Percentiles rank a stretch among this genome's conserved stretches.
Evolutionary conservation across 2,797 vertebrate genomes (phyloP).

Genomic region (Bucorvus abyssinicus): DNA sequence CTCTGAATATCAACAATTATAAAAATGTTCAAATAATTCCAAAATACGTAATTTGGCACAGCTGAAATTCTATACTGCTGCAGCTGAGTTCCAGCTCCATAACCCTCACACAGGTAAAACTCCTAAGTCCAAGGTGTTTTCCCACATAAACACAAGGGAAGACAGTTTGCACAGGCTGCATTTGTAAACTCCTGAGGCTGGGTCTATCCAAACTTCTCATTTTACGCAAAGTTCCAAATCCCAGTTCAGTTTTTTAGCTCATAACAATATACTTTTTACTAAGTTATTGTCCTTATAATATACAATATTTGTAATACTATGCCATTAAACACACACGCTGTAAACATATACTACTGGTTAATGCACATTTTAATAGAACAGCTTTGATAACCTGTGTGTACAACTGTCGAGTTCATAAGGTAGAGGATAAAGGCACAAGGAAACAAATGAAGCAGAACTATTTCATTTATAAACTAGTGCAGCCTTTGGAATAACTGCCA

Average conservation of each 20-base stretch:
- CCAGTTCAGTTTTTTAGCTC: background rate
- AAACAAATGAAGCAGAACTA: background rate
- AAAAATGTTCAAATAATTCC: background rate
- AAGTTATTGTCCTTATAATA: background rate
- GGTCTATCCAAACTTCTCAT: background rate
- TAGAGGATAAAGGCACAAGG: background rate
- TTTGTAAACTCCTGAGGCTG: background rate
- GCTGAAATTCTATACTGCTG: background rate
- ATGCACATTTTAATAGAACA: background rate
- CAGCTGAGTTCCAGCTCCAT: background rate
- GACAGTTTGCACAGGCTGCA: background rate
- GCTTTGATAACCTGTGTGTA: background rate
- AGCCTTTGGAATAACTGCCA: background rate
- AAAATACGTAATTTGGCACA: background rate
- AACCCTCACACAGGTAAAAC: background rate
- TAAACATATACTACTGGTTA: background rate
- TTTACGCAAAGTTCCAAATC: background rate
- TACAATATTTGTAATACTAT: background rate
- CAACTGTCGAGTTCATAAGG: background rate
- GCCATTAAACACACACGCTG: background rate
- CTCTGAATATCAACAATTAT: background rate
- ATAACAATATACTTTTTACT: background rate
- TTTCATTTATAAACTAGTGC: background rate
- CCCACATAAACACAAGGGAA: background rate
- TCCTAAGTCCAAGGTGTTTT: background rate